Evolutionary conservation across 2,888 invertebrate genomes (phyloP).

Genomic region (Acleris cristana): DNA sequence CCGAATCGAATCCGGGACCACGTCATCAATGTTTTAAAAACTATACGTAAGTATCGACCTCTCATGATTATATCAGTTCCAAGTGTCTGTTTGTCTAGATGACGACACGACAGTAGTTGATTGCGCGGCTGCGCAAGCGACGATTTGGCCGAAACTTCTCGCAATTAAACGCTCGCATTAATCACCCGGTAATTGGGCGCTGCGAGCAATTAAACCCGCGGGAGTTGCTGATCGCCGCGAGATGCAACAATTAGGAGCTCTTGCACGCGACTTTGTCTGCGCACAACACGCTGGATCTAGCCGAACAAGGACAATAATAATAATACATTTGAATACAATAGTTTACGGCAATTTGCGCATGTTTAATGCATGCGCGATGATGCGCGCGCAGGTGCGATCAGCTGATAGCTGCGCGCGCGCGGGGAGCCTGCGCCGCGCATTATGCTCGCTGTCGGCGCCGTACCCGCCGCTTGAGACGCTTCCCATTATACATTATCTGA

Average conservation of each 20-base stretch:
- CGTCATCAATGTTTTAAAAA: too few relatives aligned
- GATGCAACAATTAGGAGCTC: slow-evolving; percentile 5
- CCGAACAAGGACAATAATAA: slow-evolving; percentile 35
- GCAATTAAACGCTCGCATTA: slow-evolving; percentile 20
- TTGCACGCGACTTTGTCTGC: too few relatives aligned
- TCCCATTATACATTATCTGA: too few relatives aligned
- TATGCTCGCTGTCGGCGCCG: too few relatives aligned
- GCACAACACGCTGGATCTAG: slow-evolving; percentile 13
- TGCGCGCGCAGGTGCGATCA: slow-evolving; percentile 43
- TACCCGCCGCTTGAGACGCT: too few relatives aligned
- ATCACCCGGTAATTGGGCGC: slow-evolving; percentile 27
- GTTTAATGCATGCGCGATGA: slow-evolving; percentile 50
- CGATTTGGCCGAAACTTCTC: slow-evolving; percentile 16
- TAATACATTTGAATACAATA: slow-evolving; percentile 54
- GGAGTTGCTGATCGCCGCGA: slow-evolving; percentile 1
- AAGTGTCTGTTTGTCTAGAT: background rate
- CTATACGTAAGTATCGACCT: too few relatives aligned
- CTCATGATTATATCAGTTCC: background rate
- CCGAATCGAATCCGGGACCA: too few relatives aligned
- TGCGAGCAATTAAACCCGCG: slow-evolving; percentile 21
- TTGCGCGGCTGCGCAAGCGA: background rate
- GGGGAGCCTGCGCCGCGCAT: background rate
- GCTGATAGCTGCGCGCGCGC: slow-evolving; percentile 40
- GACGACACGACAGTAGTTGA: background rate
- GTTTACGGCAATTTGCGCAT: slow-evolving; percentile 48